Conservation (phyloP, 2,113 vertebrate species). For the Phrynosoma platyrhinos region DNA sequence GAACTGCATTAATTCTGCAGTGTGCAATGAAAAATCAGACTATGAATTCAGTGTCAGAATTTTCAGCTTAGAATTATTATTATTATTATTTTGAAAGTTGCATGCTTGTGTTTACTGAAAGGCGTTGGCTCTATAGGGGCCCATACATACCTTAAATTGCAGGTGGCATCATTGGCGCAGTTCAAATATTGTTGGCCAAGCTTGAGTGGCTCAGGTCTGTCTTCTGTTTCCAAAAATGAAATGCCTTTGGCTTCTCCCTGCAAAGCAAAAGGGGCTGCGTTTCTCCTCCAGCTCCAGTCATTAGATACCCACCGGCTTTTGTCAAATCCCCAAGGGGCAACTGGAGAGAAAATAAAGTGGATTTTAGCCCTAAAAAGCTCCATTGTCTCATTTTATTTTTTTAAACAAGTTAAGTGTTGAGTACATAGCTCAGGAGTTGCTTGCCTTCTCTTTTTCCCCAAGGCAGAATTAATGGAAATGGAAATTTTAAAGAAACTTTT, state of each 20-base stretch:
- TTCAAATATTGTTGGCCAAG: no score
- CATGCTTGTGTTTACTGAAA: no score
- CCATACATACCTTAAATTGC: no score
- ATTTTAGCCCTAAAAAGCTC: neutral
- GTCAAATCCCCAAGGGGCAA: fast-evolving
- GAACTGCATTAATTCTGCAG: no score
- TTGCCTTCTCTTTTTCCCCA: no score
- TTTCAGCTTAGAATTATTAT: no score
- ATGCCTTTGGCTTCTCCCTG: neutral
- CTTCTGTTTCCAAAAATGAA: neutral
- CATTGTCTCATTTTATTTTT: fast-evolving
- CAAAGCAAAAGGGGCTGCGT: neutral
- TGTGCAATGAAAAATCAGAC: neutral
- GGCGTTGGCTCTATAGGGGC: no score
- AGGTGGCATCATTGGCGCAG: neutral
- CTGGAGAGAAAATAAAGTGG: neutral
- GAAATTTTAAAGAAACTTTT: fast-evolving
- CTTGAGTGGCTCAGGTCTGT: no score
- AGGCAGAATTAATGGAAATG: fast-evolving
- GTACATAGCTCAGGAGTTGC: fast-evolving
- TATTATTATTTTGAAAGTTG: no score
- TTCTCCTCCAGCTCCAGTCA: fast-evolving
- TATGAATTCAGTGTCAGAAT: neutral
- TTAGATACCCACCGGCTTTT: fast-evolving
- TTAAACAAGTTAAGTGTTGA: fast-evolving